phyloP scores from a whole-genome alignment of 2,888 invertebrate species.

The Formica aserva region DNA sequence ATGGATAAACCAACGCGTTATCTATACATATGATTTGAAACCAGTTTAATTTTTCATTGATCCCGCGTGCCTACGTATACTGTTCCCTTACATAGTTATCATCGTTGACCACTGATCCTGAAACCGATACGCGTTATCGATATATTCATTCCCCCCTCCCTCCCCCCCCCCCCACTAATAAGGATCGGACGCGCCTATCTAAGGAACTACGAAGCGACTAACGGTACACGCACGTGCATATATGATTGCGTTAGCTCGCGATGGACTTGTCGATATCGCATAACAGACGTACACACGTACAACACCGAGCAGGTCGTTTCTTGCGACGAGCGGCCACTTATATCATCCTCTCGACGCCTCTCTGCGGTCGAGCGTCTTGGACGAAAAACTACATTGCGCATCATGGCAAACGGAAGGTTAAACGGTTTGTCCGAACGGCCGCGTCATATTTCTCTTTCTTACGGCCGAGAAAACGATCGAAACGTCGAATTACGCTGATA shows the following conservation, averaged over 20 bases:
- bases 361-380: conserved; percentile 60
- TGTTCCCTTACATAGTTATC: conserved; percentile 21
- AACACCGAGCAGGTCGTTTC: conserved; percentile 49
- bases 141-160: neutral
- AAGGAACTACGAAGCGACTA: conserved; percentile 58
- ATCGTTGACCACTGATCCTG: conserved; percentile 42
- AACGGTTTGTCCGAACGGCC: conserved; percentile 41
- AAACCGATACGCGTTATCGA: conserved; percentile 56
- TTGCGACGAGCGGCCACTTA: conserved; percentile 63
- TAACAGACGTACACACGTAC: conserved; percentile 10
- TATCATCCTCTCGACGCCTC: conserved; percentile 51
- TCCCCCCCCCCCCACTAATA: neutral
- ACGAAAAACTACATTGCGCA: conserved; percentile 60
- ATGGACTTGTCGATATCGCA: conserved; percentile 52
- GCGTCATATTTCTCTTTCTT: conserved; percentile 47
- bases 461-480: conserved; percentile 44
- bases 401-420: conserved; percentile 55
- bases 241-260: conserved; percentile 69
- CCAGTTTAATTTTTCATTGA: conserved; percentile 19
- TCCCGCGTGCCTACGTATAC: neutral
- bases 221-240: conserved; percentile 74
- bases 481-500: conserved; percentile 54
- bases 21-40: neutral
- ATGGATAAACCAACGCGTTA: conserved; percentile 21
- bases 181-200: conserved; percentile 8